phyloP scores from a whole-genome alignment of 2,888 invertebrate species.

The Onthophagus sagittarius region DNA sequence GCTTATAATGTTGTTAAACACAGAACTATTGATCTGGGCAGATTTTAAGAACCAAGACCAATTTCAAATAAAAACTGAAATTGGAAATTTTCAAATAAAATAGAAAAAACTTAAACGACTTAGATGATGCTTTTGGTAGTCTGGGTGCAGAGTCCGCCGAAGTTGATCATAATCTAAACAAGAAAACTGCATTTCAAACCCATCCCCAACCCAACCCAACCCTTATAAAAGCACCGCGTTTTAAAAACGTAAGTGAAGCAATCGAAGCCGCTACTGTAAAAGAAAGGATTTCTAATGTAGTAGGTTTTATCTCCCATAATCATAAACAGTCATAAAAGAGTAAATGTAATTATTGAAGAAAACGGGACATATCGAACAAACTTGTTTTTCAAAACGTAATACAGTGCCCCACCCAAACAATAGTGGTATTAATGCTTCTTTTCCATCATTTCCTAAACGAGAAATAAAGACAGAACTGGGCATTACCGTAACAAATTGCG shows the following conservation, averaged over 20 bases:
- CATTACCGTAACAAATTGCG: not conserved
- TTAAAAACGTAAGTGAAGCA: no score
- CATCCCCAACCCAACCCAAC: not conserved
- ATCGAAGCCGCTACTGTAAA: not conserved
- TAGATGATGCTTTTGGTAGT: conserved; percentile 3
- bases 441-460: not conserved
- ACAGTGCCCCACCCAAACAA: not conserved
- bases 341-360: conserved; percentile 5
- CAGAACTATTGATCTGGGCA: not conserved
- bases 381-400: not conserved
- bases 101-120: not conserved
- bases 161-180: not conserved
- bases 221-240: conserved; percentile 1
- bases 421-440: not conserved
- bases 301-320: not conserved
- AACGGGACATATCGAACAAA: not conserved
- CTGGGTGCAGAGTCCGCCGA: not conserved
- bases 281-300: conserved; percentile 5
- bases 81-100: conserved; percentile 5
- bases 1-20: conserved; percentile 1
- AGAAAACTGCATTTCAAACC: not conserved
- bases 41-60: not conserved
- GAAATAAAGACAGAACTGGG: not conserved
- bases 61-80: not conserved
- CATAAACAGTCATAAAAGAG: not conserved